Evolutionary conservation across 2,113 vertebrate species (phyloP).

Genomic region (Podarcis raffonei): DNA sequence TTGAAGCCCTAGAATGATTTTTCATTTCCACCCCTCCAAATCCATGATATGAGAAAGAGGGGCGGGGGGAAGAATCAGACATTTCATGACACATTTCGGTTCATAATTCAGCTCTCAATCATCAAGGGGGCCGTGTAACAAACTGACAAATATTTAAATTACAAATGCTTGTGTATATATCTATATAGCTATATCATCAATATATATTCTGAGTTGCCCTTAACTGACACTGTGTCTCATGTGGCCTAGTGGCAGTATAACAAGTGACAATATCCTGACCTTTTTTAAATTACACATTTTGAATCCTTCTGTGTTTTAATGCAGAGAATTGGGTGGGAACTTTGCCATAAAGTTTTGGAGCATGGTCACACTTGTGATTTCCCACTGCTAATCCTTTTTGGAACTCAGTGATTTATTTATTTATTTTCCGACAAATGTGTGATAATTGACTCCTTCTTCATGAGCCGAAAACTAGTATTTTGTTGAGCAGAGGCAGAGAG

Average conservation of each 20-base stretch:
- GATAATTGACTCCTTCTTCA: constrained; percentile 70
- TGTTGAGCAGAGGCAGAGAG: constrained; percentile 58
- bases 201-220: constrained; percentile 22
- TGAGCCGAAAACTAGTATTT: constrained; percentile 62
- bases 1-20: neutral
- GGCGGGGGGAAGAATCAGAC: neutral
- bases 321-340: constrained; percentile 31
- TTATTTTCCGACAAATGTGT: constrained; percentile 41
- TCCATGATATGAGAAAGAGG: neutral
- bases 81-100: neutral
- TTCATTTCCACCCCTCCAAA: neutral
- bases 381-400: constrained; percentile 63
- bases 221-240: neutral
- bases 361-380: constrained; percentile 61
- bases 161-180: neutral
- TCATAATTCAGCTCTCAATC: constrained; percentile 5
- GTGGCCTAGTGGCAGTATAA: constrained; percentile 40
- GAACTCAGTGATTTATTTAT: constrained; percentile 50
- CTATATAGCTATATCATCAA: neutral
- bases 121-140: constrained; percentile 4
- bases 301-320: constrained; percentile 46
- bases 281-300: constrained; percentile 61
- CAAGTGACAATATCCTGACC: constrained; percentile 27
- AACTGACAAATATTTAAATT: constrained; percentile 36
- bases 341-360: constrained; percentile 51